phyloP scores from a whole-genome alignment of 2,797 vertebrate genomes.

The Acrossocheilus fasciatus region DNA sequence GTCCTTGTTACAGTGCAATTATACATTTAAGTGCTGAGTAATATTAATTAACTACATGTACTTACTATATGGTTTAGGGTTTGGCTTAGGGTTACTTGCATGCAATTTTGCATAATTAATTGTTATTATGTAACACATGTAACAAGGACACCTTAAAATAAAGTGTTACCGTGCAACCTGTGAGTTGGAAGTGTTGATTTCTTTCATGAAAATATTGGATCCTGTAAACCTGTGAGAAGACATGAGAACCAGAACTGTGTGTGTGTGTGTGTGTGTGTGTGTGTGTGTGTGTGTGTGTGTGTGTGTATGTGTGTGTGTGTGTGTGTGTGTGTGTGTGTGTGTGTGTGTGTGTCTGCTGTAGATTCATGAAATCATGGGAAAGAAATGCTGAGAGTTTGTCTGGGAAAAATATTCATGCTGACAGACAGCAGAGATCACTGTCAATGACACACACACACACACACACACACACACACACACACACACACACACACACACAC shows the following conservation, averaged over 20 bases:
- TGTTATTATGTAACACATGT: no score
- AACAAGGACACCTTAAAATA: no score
- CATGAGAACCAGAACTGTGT: background rate
- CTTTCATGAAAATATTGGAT: background rate
- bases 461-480: constrained; percentile 13
- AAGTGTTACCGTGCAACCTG: background rate
- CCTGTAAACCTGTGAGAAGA: background rate
- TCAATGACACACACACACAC: constrained; percentile 28
- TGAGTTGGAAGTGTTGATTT: background rate
- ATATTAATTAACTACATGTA: no score
- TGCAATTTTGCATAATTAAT: no score
- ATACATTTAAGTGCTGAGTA: no score
- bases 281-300: constrained; percentile 22
- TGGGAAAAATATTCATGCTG: constrained; percentile 59
- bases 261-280: constrained; percentile 18
- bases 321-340: constrained; percentile 11
- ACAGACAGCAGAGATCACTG: constrained; percentile 49
- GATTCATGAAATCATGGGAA: constrained; percentile 63
- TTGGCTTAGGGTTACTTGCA: no score
- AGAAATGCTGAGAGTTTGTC: constrained; percentile 49
- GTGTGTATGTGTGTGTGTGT: constrained; percentile 7
- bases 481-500: constrained; percentile 16
- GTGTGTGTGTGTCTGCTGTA: constrained; percentile 1
- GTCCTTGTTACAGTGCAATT: no score
- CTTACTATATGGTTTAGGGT: no score